Base-by-base conservation (phyloP, 2,888 invertebrate genomes). In the Parnassius smintheus region DNA sequence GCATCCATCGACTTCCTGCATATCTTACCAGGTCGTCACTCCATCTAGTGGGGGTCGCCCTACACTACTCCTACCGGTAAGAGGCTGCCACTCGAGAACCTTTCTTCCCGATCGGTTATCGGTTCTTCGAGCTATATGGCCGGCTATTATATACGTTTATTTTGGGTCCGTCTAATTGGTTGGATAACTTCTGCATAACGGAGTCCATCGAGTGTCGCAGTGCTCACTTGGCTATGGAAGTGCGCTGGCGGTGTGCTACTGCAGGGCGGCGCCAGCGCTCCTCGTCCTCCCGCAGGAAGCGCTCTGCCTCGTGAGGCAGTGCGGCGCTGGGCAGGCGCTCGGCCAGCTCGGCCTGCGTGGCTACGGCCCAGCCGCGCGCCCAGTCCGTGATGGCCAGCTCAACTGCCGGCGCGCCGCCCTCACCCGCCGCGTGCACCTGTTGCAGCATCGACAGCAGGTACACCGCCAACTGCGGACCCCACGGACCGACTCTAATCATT, bases 351-450 rank as follows among this genome's bases (percentile, higher is more conserved):
- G 83, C 85, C 78, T 87, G 88, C 75, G 83, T 74, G 71, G 78
- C 70, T 67, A 83, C 77, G 60, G 89, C 89, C 90, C 90, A 89
- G 69, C 78, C 79, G 69, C 90, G 88, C 70, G 87, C 88, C 90
- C 90, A 90, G 80, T 88, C 89, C 70, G 86, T 86, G 71, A 90
- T 78, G 70, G 82, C 73, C 72, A 85, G 80, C 80, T 86, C 86
- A 65, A 85, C 77, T 13, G 70, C 57, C 48, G 76, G 35, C 35
- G 4, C 67, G 18, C 70, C 35, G 35, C 35, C 35, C 35, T 35
- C 64, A 12, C 76, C 81, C 57, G 63, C 67, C 67, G 76, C 73
- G 78, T 88, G 87, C 62, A 83, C 70, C 73, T 81, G 76, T 69
- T 85, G 76, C 72, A 89, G 74, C 72, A 83, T 80, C 54, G 73